Conservation (phyloP, 1,140 invertebrate genomes). For the Paralvinella palmiformis region DNA sequence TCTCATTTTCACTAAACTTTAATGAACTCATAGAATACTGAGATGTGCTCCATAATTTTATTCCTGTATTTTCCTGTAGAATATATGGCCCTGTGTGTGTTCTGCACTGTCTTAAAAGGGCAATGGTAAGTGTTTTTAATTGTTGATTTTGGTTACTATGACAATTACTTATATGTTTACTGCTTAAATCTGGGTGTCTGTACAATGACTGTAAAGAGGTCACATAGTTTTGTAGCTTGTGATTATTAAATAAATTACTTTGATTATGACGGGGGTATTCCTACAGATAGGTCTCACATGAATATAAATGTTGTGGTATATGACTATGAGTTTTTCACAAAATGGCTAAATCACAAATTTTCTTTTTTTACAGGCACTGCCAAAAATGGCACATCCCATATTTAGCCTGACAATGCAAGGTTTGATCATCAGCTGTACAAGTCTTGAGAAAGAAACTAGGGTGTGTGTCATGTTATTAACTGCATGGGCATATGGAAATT, state of each 20-base stretch:
- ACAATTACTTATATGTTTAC: not conserved
- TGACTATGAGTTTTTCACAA: not conserved
- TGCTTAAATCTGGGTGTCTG: not conserved
- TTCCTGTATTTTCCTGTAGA: slow-evolving; percentile 49
- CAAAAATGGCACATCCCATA: not conserved
- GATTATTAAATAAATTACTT: no score
- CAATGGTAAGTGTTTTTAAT: slow-evolving; percentile 37
- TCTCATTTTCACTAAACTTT: no score
- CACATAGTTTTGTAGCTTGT: no score
- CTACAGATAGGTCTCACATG: slow-evolving; percentile 70
- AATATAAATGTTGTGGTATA: slow-evolving; percentile 57
- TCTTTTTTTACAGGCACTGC: slow-evolving; percentile 7
- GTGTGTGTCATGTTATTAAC: slow-evolving; percentile 2
- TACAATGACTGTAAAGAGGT: slow-evolving; percentile 8
- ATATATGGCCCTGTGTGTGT: slow-evolving; percentile 74
- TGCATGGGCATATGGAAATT: not conserved
- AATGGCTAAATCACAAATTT: not conserved
- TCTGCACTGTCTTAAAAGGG: slow-evolving; percentile 65
- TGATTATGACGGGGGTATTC: no score
- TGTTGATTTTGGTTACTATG: not conserved
- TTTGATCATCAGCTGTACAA: slow-evolving; percentile 11
- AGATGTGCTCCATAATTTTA: no score
- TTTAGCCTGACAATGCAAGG: slow-evolving; percentile 11
- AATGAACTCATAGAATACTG: no score
- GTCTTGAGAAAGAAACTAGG: not conserved